Conservation (phyloP, 2,888 invertebrate species). For the Euproctis similis region DNA sequence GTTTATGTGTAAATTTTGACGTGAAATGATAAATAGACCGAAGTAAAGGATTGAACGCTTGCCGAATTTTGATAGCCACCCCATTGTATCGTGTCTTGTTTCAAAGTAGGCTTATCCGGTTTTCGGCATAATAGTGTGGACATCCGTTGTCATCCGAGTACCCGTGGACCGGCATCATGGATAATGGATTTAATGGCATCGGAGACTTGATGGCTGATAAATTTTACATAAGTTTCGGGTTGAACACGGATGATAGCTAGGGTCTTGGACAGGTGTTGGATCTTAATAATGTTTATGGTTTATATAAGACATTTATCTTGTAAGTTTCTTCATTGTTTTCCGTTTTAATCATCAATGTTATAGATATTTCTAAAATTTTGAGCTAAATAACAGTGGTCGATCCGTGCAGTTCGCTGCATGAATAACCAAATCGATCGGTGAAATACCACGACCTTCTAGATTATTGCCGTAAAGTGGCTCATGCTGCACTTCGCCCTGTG, state of each 20-base stretch:
- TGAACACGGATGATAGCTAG: slow-evolving; percentile 4
- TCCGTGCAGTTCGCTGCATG: no score
- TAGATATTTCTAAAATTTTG: slow-evolving; percentile 2
- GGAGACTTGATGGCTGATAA: slow-evolving; percentile 23
- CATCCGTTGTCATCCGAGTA: slow-evolving; percentile 34
- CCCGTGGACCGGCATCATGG: slow-evolving; percentile 30
- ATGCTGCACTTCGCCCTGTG: no score
- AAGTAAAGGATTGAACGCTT: slow-evolving; percentile 50
- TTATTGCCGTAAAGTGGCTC: no score
- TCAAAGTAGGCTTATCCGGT: slow-evolving; percentile 63
- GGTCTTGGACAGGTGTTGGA: slow-evolving; percentile 9
- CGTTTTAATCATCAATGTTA: no score
- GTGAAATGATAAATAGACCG: slow-evolving; percentile 71
- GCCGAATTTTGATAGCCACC: slow-evolving; percentile 66
- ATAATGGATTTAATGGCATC: slow-evolving; percentile 34
- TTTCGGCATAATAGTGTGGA: slow-evolving; percentile 55
- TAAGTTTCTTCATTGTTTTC: no score
- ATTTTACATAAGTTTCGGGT: slow-evolving; percentile 28
- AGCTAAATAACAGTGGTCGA: slow-evolving; percentile 4
- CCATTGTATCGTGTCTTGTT: slow-evolving; percentile 68
- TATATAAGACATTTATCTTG: no score
- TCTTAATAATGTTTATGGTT: no score
- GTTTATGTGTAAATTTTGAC: slow-evolving; percentile 63
- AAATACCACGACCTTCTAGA: no score
- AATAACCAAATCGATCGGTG: no score